phyloP scores from a whole-genome alignment of 2,113 vertebrate species.

The Gracilinanus agilis region DNA sequence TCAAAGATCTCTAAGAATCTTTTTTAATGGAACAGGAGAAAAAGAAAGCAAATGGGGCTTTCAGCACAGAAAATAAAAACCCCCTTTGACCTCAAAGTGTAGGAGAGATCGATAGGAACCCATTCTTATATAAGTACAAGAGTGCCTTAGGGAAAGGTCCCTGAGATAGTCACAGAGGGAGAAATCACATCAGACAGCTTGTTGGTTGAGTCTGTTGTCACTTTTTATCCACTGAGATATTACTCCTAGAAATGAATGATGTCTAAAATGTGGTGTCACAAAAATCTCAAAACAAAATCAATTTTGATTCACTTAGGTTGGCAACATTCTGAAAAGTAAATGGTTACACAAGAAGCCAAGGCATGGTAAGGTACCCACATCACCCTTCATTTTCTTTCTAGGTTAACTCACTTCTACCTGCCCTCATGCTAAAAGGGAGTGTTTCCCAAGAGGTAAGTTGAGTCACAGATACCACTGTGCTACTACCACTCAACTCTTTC shows the following conservation, averaged over 20 bases:
- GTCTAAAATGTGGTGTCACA: not conserved
- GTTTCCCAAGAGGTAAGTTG: too few relatives aligned
- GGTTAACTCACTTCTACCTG: not conserved
- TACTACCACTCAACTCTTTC: too few relatives aligned
- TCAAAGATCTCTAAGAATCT: not conserved
- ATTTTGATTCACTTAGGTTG: not conserved
- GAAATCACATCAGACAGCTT: not conserved
- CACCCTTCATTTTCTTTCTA: not conserved
- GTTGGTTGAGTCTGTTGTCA: not conserved
- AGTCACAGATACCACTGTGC: too few relatives aligned
- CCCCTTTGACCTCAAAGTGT: rapidly evolving
- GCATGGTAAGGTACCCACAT: not conserved
- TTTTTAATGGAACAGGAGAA: not conserved
- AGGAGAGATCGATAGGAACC: rapidly evolving
- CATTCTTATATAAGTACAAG: rapidly evolving
- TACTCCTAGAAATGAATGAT: not conserved
- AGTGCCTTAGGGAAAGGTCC: not conserved
- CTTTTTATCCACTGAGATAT: not conserved
- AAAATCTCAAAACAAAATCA: not conserved
- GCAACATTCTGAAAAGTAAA: not conserved
- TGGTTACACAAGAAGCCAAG: not conserved
- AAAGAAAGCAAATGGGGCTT: not conserved
- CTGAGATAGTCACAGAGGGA: not conserved
- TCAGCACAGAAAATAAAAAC: rapidly evolving
- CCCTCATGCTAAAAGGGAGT: not conserved